Percentiles rank a stretch among this genome's conserved stretches.
Conservation (phyloP, 2,888 invertebrate genomes). For the Phyto melanocephala region DNA sequence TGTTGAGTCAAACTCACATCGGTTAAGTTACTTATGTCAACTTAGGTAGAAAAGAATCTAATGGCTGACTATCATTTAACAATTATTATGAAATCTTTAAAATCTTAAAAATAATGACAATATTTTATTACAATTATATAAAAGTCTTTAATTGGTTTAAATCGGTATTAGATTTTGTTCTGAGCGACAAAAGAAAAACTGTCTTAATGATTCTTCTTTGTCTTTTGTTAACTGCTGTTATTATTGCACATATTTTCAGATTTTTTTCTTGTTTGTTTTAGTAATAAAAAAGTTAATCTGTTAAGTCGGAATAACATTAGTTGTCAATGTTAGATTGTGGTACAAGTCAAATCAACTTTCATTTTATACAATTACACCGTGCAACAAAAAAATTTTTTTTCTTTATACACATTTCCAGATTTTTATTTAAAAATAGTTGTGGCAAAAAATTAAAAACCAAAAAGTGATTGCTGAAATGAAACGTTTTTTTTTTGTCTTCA, state of each 20-base stretch:
- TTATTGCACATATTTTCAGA: neutral
- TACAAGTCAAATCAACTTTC: conserved; percentile 47
- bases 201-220: neutral
- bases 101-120: neutral
- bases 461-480: too few species aligned
- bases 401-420: too few species aligned
- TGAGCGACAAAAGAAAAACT: neutral
- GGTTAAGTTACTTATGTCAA: neutral
- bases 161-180: neutral
- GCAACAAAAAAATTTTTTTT: too few species aligned
- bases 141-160: neutral
- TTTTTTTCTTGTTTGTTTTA: neutral
- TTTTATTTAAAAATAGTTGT: too few species aligned
- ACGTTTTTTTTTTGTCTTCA: too few species aligned
- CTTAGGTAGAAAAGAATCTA: too few species aligned
- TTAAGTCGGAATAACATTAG: conserved; percentile 16
- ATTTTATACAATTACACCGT: conserved; percentile 1
- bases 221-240: neutral
- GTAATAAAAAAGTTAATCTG: conserved; percentile 27
- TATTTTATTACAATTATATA: neutral
- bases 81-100: conserved; percentile 30
- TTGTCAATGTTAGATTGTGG: neutral
- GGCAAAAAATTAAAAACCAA: too few species aligned
- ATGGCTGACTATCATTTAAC: conserved; percentile 33
- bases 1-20: neutral